Conservation (phyloP, 2,797 vertebrate genomes). For the Sebastes iracundus region DNA sequence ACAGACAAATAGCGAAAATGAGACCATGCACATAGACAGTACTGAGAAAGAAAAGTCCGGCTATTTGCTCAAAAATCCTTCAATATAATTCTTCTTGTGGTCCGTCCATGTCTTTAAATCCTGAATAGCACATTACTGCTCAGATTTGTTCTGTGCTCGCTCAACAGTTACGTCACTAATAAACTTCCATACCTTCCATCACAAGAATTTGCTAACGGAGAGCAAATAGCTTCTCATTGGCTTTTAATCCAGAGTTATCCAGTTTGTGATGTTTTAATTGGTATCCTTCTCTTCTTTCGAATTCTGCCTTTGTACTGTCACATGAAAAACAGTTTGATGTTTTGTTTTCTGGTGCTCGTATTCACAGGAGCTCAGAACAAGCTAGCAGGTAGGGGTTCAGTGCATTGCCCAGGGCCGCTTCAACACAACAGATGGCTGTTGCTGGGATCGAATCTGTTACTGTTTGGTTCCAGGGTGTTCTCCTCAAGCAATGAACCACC, state of each 20-base stretch:
- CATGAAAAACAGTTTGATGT: background rate
- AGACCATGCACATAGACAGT: background rate
- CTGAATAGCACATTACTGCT: background rate
- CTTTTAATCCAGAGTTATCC: background rate
- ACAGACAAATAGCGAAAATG: background rate
- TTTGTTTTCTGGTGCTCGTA: background rate
- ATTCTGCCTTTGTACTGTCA: background rate
- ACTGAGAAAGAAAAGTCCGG: background rate
- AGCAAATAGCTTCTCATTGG: background rate
- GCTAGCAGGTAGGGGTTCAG: slow-evolving; percentile 61
- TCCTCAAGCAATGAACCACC: slow-evolving; percentile 66
- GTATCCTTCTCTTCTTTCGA: background rate
- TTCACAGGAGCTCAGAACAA: slow-evolving; percentile 36
- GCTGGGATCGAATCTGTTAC: slow-evolving; percentile 75
- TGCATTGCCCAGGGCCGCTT: slow-evolving; percentile 53
- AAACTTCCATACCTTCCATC: background rate
- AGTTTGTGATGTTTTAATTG: background rate
- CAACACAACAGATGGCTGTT: slow-evolving; percentile 75
- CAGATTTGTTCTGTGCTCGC: background rate
- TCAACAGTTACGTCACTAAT: slow-evolving; percentile 3
- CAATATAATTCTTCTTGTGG: background rate
- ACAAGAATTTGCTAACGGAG: background rate
- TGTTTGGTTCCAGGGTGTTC: slow-evolving; percentile 76
- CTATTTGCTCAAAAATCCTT: background rate
- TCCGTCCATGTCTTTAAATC: background rate